phyloP scores from a whole-genome alignment of 2,888 invertebrate species.

The Hyppa rectilinea region DNA sequence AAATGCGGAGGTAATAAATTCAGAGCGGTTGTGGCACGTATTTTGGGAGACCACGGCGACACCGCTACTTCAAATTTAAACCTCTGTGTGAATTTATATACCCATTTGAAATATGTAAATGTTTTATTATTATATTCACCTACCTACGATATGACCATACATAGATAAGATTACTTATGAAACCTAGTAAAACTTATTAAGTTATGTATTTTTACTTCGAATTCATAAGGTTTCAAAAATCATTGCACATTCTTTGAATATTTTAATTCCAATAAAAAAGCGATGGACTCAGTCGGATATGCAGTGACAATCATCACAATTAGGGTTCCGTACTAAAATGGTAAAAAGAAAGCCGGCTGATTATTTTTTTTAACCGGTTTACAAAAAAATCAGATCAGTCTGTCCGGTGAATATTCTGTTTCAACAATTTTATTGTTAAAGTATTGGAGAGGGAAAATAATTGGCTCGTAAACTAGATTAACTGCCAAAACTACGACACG shows the following conservation, averaged over 20 bases:
- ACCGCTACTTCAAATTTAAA: neutral
- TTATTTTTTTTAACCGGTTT: no score
- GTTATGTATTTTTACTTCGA: slow-evolving; percentile 41
- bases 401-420: slow-evolving; percentile 17
- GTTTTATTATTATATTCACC: neutral
- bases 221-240: slow-evolving; percentile 46
- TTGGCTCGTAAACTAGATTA: slow-evolving; percentile 52
- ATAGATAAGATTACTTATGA: slow-evolving; percentile 42
- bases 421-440: slow-evolving; percentile 37
- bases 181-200: slow-evolving; percentile 41
- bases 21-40: neutral
- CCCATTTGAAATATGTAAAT: no score
- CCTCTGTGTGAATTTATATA: neutral
- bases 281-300: neutral
- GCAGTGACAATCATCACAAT: no score
- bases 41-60: neutral
- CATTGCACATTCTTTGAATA: slow-evolving; percentile 21
- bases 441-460: slow-evolving; percentile 50
- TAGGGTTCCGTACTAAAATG: no score
- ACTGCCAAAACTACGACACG: slow-evolving; percentile 49
- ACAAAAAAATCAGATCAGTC: slow-evolving; percentile 22
- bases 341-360: no score
- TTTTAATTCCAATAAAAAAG: slow-evolving; percentile 4
- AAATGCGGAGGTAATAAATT: slow-evolving; percentile 36
- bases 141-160: slow-evolving; percentile 11